Evolutionary conservation across 2,797 vertebrate genomes (phyloP), one percentile per base, ranked within the genome.

Genomic region (Artibeus jamaicensis): DNA sequence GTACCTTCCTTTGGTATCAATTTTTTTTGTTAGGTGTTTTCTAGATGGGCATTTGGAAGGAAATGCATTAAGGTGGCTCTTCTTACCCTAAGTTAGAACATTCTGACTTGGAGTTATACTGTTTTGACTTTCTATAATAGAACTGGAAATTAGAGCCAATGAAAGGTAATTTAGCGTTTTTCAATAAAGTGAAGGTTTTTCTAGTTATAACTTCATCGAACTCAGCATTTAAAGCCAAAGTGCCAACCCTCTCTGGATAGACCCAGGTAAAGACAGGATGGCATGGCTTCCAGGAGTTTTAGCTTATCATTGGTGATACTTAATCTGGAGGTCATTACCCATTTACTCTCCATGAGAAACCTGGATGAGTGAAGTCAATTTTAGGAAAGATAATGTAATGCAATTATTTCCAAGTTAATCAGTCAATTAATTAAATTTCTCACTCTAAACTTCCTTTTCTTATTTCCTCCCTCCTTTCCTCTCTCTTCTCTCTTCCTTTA

Each of bases 41-140:
- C 48, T 78, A n/a, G 44, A 90, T 57, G 59, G 39, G 53, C 9
- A 46, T 90, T 82, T 82, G 34, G 67, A 84, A 93, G 44, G 50
- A 93, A 91, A 89, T 62, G 24, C 46, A 15, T 44, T 70, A 70
- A 74, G 48, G 22, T 84, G 42, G 15, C 42, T 46, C 2, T 24
- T 83, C 48, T 39, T 86, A 44, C 6, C 71, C 21, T 86, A 74
- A 67, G 26, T 89, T 93, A 85, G 81, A 59, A 59, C 46, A 91
- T 68, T 67, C 32, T 91, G 50, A 19, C 85, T 91, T 76, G 18
- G n/a, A 86, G 22, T 93, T 44, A 37, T 67, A 42, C 2, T 19
- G 5, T 85, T 97, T 93, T 95, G 74, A 81, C 85, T 91, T 91
- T 88, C 39, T 91, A 15, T 76, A 50, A 44, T 46, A 68, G 10